phyloP scores from a whole-genome alignment of 2,113 vertebrate genomes.

The Aegithalos caudatus region DNA sequence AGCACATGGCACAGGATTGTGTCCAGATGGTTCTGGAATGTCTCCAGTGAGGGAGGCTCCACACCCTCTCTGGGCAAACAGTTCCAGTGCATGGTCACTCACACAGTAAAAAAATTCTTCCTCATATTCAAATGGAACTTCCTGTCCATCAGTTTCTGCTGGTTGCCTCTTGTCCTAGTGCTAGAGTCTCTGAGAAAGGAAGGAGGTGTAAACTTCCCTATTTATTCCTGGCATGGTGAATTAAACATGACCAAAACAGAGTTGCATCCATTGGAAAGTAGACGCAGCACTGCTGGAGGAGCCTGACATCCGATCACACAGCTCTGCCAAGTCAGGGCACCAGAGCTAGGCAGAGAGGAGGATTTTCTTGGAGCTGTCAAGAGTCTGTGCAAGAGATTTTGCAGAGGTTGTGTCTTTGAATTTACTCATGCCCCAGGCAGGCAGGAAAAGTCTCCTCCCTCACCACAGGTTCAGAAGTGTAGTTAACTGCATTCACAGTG shows the following conservation, averaged over 20 bases:
- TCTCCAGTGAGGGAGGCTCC: neutral
- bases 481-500: neutral
- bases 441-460: neutral
- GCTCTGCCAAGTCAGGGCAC: neutral
- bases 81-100: neutral
- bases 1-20: neutral
- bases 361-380: neutral
- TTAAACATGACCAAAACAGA: neutral
- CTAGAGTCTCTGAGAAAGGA: neutral
- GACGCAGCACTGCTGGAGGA: neutral
- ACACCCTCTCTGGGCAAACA: neutral
- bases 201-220: neutral
- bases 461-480: neutral
- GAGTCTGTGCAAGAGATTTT: neutral
- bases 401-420: neutral
- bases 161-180: neutral
- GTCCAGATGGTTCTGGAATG: neutral
- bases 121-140: neutral
- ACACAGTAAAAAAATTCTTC: neutral
- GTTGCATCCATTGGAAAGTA: neutral
- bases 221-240: neutral
- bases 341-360: neutral
- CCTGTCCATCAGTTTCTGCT: neutral
- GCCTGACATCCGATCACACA: accelerated
- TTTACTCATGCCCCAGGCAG: neutral